Percentiles rank a stretch among this genome's conserved stretches.
Conservation (phyloP, 2,797 vertebrate species). For the Enteromius argenteus region DNA sequence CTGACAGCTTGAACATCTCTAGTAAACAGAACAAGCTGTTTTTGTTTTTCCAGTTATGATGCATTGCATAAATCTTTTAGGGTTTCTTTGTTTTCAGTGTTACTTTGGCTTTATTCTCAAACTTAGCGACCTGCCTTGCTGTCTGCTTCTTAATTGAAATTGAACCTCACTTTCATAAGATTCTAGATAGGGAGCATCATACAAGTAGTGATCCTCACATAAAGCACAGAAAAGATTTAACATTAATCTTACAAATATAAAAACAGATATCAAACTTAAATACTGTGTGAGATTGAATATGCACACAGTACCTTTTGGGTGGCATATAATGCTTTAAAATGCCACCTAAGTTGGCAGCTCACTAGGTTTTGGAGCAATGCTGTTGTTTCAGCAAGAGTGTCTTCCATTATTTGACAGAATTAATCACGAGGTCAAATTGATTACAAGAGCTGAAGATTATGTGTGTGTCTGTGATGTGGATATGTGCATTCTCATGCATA, state of each 20-base stretch:
- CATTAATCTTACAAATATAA: neutral
- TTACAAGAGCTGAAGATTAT: neutral
- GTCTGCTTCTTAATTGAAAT: neutral
- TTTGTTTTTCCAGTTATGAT: conserved; percentile 8
- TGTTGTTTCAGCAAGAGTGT: neutral
- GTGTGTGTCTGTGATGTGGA: neutral
- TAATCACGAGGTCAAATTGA: neutral
- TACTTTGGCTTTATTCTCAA: neutral
- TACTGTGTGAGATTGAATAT: neutral
- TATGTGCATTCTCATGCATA: neutral
- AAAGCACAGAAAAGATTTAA: neutral
- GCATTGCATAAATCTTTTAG: neutral
- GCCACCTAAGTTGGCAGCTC: neutral
- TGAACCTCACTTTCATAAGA: neutral
- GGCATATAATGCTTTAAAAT: neutral
- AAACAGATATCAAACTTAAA: neutral
- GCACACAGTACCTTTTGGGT: neutral
- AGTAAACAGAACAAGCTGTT: neutral
- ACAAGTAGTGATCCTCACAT: neutral
- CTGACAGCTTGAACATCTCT: neutral
- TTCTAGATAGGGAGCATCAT: neutral
- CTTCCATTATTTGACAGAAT: neutral
- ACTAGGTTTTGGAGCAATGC: neutral
- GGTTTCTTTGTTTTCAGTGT: neutral
- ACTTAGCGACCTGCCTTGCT: neutral